Base-by-base conservation (phyloP, 2,888 invertebrate species). In the Cyclophora albipunctata region DNA sequence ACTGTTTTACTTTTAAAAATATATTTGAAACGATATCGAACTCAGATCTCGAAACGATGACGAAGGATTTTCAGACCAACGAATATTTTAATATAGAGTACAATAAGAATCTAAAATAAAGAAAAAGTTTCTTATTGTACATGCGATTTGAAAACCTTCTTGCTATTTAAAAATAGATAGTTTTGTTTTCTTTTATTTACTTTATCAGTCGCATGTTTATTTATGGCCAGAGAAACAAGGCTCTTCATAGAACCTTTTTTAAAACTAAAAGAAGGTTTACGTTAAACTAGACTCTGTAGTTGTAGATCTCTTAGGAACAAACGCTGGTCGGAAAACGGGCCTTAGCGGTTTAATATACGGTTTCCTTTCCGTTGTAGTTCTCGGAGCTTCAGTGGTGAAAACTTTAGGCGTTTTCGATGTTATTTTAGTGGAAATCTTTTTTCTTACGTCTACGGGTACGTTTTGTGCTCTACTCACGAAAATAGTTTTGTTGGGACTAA, bases 371-470 rank as follows among this genome's bases (percentile, higher is more conserved):
- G 87, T 84, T 2, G 86, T 81, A 0, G 81, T 69, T 58, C 73
- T 80, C 42, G 86, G 82, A 3, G 71, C 53, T 60, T 84, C 84
- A 4, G 87, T 87, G 0, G 86, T 84, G 42, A 70, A 81, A 2
- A 67, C 66, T 71, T 73, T 82, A 3, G 69, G 57, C 3, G 55
- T 60, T 46, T 20, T 20, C 20, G 20, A 20, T 20, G 20, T 20
- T 20, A 20, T 20, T 20, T 68, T 54, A 68, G 76, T 84, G 33
- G 71, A 53, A 42, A 60, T 73, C 55, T 80, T 86, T 60, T 78
- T 85, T 59, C 75, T 83, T 6, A 76, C 45, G 59, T 89, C 88
- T 45, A 87, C 66, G 5, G 89, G 89, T 3, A 88, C 82, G 46
- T 88, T 89, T 69, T 87, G 86, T 33, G 73, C 69, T 59, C 89